Conservation (phyloP, 1,140 invertebrate species). For the Brachionus calyciflorus region DNA sequence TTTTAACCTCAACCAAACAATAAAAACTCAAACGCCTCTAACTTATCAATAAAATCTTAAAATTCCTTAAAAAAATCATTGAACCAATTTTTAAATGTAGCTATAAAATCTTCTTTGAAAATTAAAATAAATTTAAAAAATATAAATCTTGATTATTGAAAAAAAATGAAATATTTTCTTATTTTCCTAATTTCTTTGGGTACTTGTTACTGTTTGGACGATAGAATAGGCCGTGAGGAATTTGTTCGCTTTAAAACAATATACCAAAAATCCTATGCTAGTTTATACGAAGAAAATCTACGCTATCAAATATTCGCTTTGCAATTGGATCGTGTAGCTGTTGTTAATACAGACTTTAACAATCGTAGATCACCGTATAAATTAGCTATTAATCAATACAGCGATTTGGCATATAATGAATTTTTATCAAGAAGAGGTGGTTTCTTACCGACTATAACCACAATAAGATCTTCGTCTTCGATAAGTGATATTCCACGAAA, state of each 20-base stretch:
- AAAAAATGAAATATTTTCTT: too few relatives aligned
- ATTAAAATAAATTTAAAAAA: too few relatives aligned
- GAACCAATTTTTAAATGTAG: too few relatives aligned
- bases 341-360: not conserved
- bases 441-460: not conserved
- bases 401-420: slow-evolving; percentile 23
- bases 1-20: too few relatives aligned
- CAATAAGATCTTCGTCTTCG: not conserved
- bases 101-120: too few relatives aligned
- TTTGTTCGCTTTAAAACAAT: slow-evolving; percentile 5
- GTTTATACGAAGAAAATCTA: not conserved
- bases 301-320: not conserved
- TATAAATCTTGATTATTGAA: too few relatives aligned
- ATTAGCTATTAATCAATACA: slow-evolving; percentile 22
- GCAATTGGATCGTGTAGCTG: not conserved
- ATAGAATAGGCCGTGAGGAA: slow-evolving; percentile 21
- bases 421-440: not conserved
- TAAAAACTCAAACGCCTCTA: too few relatives aligned
- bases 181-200: not conserved
- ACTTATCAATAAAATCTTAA: too few relatives aligned
- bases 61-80: too few relatives aligned
- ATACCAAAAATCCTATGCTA: not conserved
- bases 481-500: not conserved
- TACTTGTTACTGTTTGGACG: not conserved
- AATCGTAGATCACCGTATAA: not conserved